Base-by-base conservation (phyloP, 2,888 invertebrate genomes). In the Diplazon laetatorius region DNA sequence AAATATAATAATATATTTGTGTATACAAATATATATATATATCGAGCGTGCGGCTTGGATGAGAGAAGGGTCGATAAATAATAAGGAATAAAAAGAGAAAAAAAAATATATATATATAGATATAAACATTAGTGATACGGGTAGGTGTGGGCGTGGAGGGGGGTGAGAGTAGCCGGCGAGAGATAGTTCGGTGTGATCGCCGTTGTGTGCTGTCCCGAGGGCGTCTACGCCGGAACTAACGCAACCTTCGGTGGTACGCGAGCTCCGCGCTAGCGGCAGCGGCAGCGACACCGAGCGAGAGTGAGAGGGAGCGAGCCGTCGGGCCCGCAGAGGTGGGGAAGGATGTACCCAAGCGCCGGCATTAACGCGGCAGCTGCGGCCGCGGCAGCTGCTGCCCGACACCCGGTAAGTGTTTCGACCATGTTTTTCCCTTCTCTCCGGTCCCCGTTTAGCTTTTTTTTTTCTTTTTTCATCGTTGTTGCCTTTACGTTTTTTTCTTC, bases 311-410 rank as follows among this genome's bases (percentile, higher is more conserved):
- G 59, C n/a, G n/a, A n/a, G n/a, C n/a, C n/a, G n/a, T n/a, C n/a
- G n/a, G 60, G 78, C 57, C 70, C 68, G 69, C 71, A 75, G 74
- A 66, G 44, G 76, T 73, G 77, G 77, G 75, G 73, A 81, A 86
- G 86, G 85, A 89, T 89, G 89, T 89, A 89, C 80, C 88, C 88
- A 62, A 89, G 87, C 83, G 87, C 89, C 84, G 85, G 89, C 81
- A 89, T 90, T 83, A 90, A 89, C 86, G 89, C 89, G 85, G 90
- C 90, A 87, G 90, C 90, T 87, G 90, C 87, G 81, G 91, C 90
- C 74, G 90, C 89, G 80, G 91, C 90, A 86, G 90, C 90, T 87
- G 91, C 90, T 70, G 90, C 90, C 76, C 86, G 91, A 82, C 90
- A 91, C 87, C 90, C 91, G 88, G 91, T 90, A 86, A 85, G 85